Percentiles rank a stretch among this genome's conserved stretches.
phyloP scores from a whole-genome alignment of 2,888 invertebrate species.

The Anticlea derivata region DNA sequence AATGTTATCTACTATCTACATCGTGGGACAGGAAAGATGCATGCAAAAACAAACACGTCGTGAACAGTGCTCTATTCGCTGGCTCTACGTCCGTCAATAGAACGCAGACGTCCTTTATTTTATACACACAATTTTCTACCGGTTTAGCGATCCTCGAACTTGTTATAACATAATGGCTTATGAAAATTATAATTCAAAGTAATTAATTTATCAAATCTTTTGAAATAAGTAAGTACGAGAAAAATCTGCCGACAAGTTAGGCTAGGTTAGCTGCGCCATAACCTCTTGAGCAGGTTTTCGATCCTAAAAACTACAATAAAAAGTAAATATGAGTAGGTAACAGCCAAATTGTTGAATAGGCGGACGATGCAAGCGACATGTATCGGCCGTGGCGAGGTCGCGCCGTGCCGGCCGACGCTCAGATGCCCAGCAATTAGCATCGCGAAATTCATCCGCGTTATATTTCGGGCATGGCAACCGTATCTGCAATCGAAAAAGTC shows the following conservation, averaged over 20 bases:
- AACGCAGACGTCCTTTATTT: constrained; percentile 45
- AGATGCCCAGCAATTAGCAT: constrained; percentile 66
- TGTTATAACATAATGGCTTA: not conserved
- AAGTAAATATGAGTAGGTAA: constrained; percentile 29
- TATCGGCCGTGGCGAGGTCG: constrained; percentile 22
- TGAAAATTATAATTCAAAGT: constrained; percentile 7
- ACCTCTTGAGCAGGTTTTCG: constrained; percentile 33
- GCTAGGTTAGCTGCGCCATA: constrained; percentile 27
- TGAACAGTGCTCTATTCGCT: constrained; percentile 40
- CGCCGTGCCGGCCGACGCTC: constrained; percentile 42
- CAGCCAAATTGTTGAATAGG: constrained; percentile 30
- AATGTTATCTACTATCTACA: constrained; percentile 17
- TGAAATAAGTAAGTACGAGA: too few relatives aligned
- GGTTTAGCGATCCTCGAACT: too few relatives aligned
- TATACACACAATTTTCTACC: constrained; percentile 1
- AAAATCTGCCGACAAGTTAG: constrained; percentile 30
- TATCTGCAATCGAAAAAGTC: constrained; percentile 77
- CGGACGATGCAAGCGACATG: constrained; percentile 31
- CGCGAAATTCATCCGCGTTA: constrained; percentile 71
- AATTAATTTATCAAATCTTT: constrained; percentile 2
- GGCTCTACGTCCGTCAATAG: constrained; percentile 38
- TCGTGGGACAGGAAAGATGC: constrained; percentile 73
- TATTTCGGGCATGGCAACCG: constrained; percentile 81
- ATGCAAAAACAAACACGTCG: constrained; percentile 63
- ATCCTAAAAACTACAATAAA: constrained; percentile 28